Conservation (phyloP, 2,113 vertebrate species). For the Solenodon paradoxus region DNA sequence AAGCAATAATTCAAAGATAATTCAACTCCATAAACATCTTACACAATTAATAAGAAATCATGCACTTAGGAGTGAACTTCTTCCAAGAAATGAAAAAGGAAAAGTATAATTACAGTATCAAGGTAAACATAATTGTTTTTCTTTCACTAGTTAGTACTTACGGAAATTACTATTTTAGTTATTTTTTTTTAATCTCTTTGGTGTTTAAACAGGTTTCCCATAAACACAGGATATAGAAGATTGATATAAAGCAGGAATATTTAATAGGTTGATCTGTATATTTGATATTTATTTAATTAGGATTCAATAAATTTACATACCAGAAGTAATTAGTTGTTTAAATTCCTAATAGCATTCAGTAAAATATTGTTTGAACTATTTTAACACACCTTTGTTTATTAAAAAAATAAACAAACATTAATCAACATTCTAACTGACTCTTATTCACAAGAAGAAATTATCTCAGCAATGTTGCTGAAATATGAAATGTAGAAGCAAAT, state of each 20-base stretch:
- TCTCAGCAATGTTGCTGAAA: neutral
- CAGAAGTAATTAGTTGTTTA: slow-evolving; percentile 74
- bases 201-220: slow-evolving; percentile 76
- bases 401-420: slow-evolving; percentile 58
- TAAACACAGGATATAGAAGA: slow-evolving; percentile 61
- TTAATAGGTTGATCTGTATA: slow-evolving; percentile 58
- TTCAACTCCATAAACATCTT: neutral
- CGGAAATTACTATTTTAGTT: slow-evolving; percentile 61
- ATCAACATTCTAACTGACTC: slow-evolving; percentile 19
- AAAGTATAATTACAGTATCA: slow-evolving; percentile 32
- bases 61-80: slow-evolving; percentile 62
- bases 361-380: slow-evolving; percentile 63
- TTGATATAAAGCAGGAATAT: slow-evolving; percentile 50
- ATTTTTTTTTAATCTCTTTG: slow-evolving; percentile 75
- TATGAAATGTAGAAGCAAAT: slow-evolving; percentile 49
- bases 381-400: slow-evolving; percentile 54
- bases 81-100: slow-evolving; percentile 43
- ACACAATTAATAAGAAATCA: slow-evolving; percentile 41
- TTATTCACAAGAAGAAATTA: neutral
- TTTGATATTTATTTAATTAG: slow-evolving; percentile 73
- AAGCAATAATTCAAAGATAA: neutral
- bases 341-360: slow-evolving; percentile 61
- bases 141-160: slow-evolving; percentile 59
- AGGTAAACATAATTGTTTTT: slow-evolving; percentile 39
- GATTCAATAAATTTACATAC: slow-evolving; percentile 71